Evolutionary conservation across 2,113 vertebrate species (phyloP).

Genomic region (Pteruthius melanotis): DNA sequence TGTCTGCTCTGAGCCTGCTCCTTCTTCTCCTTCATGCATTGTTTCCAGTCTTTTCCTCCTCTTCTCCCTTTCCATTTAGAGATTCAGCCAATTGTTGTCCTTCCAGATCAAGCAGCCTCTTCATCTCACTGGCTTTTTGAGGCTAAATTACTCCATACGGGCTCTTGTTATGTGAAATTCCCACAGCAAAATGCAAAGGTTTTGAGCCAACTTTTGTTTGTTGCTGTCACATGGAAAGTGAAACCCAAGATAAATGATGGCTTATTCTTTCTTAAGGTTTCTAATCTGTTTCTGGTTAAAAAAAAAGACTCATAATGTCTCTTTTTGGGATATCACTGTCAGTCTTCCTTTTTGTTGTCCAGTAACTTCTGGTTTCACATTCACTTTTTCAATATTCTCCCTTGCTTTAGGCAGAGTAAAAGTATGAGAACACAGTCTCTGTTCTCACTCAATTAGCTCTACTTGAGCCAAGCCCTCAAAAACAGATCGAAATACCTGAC

Average conservation of each 20-base stretch:
- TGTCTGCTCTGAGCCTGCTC: not conserved
- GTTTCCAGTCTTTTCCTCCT: not conserved
- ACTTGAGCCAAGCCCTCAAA: not conserved
- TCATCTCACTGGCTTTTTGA: not conserved
- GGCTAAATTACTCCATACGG: constrained; percentile 8
- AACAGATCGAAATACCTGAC: not conserved
- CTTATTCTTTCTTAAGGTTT: not conserved
- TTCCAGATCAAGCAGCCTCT: not conserved
- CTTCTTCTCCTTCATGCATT: not conserved
- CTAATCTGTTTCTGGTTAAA: not conserved
- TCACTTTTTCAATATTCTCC: not conserved
- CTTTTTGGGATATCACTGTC: not conserved
- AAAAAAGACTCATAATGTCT: not conserved
- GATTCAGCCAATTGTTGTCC: not conserved
- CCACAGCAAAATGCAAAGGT: not conserved
- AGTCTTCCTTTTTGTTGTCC: constrained; percentile 11
- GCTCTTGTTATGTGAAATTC: not conserved
- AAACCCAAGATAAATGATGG: constrained; percentile 33
- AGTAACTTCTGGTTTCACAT: constrained; percentile 17
- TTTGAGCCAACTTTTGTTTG: constrained; percentile 13
- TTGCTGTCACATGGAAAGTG: not conserved
- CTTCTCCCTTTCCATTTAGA: not conserved
- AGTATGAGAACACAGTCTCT: not conserved
- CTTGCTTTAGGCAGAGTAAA: constrained; percentile 25
- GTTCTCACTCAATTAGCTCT: constrained; percentile 8